A percentile compares a stretch with the other conserved stretches of the same genome.
phyloP scores from a whole-genome alignment of 2,797 vertebrate species.

The Hydrocynus forskahlii region DNA sequence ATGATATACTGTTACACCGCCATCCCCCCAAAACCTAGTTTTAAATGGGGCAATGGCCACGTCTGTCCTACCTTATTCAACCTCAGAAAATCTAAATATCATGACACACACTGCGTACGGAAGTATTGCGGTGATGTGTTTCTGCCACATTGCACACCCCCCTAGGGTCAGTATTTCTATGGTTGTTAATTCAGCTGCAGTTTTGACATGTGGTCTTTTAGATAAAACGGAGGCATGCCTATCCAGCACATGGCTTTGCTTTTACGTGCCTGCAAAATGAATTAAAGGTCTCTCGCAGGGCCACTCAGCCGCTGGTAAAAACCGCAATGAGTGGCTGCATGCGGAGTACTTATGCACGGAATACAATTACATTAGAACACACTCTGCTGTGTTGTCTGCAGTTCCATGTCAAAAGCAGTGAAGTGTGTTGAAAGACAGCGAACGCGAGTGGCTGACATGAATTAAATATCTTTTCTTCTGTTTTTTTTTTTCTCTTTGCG shows the following conservation, averaged over 20 bases:
- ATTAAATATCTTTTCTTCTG: slow-evolving; percentile 75
- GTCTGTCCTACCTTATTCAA: no score
- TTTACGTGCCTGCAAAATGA: slow-evolving; percentile 32
- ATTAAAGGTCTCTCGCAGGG: slow-evolving; percentile 27
- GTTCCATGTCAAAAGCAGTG: slow-evolving; percentile 72
- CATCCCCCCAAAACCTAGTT: no score
- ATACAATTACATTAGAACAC: slow-evolving; percentile 62
- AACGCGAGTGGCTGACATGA: slow-evolving; percentile 71
- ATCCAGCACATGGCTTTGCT: slow-evolving; percentile 7
- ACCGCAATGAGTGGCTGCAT: slow-evolving; percentile 15
- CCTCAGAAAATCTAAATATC: no score
- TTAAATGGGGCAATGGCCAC: no score
- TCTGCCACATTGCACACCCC: no score
- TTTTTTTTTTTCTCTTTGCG: slow-evolving; percentile 52
- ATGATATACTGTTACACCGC: no score
- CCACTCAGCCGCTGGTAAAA: not conserved
- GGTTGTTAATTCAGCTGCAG: not conserved
- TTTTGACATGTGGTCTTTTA: slow-evolving; percentile 1
- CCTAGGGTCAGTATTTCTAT: not conserved
- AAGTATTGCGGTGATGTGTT: no score
- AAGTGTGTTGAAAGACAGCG: slow-evolving; percentile 76
- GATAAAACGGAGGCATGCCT: not conserved
- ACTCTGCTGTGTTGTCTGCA: slow-evolving; percentile 41
- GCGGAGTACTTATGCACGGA: slow-evolving; percentile 54
- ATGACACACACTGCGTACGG: no score